Evolutionary conservation across 2,113 vertebrate genomes (phyloP).

Genomic region (human): GRCh38 chr2:25429501-25430000

Average conservation of each 20-base stretch:
- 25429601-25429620: not conserved
- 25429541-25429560: not conserved
- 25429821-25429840: not conserved
- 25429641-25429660: not conserved
- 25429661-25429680: not conserved
- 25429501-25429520: not conserved
- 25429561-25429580: not conserved
- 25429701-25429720: not conserved
- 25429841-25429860: not conserved
- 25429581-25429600: not conserved
- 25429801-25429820: not conserved
- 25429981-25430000: not conserved
- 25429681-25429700: not conserved
- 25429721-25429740: not conserved
- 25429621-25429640: not conserved
- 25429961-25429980: not conserved
- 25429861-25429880: not conserved
- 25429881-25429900: not conserved
- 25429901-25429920: not conserved
- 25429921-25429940: not conserved
- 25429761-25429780: not conserved
- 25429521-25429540: not conserved
- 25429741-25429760: not conserved
- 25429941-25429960: not conserved
- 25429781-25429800: not conserved